Base-by-base conservation (phyloP, 35 echinoderm and acorn worm species). In the Amphiura filiformis region DNA sequence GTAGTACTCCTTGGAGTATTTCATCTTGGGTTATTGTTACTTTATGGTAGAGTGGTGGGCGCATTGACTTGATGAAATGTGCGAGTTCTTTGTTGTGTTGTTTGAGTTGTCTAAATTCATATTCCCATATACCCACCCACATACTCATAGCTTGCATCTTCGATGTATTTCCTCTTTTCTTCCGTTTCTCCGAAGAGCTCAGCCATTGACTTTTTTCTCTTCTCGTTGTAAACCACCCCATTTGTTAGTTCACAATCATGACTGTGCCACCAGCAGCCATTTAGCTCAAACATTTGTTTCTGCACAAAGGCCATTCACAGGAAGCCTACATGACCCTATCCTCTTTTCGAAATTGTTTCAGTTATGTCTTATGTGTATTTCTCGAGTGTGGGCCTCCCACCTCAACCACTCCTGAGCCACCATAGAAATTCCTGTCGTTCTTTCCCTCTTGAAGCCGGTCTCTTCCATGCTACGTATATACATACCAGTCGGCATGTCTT, bases 401-500 rank as follows among this genome's bases (percentile, higher is more conserved):
- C 31, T 49, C 5, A 83, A 28, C 81, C 81, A 83, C 13, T 47
- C 38, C 40, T 83, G 81, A 1, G 81, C 81, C 13, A 83, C 28
- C 61, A 70, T 80, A 5, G 38, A 80, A 32, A 80, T 36, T 34
- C 17, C 17, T 80, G 78, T 38, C 23, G 32, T n/a, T 36, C 78
- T 76, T 34, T 84, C 61, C 39, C 82, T 84, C 32, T 81, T 86
- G 32, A 94, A 94, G 1, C 39, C 76, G 7, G 31, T 44, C 2
- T 85, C 84, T 49, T 28, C 39, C 39, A 36, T 84, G 18, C 91
- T 78, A 38, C 91, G 83, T n/a, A 85, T 31, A 38, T 52, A 83
- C 47, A 77, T 75, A 1, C 91, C 91, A 26, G 75, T 89, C 18
- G 92, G 92, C 91, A 93, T 92, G 13, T 86, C 76, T 36, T 89